A percentile compares a stretch with the other conserved stretches of the same genome.
phyloP scores from a whole-genome alignment of 2,113 vertebrate species.

The Gopherus flavomarginatus region DNA sequence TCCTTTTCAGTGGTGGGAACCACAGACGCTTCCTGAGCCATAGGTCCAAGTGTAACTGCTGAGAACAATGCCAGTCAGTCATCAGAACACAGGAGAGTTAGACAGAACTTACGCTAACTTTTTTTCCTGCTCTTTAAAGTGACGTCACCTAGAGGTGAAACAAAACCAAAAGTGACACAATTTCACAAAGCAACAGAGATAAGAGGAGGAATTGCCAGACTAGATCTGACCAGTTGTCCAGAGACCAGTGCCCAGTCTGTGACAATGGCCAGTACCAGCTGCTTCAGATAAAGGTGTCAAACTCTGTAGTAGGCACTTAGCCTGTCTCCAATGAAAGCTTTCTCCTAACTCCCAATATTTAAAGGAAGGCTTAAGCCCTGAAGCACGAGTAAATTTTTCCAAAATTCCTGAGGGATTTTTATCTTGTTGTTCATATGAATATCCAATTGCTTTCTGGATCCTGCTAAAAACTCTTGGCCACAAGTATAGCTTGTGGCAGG shows the following conservation, averaged over 20 bases:
- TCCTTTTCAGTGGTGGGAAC: conserved; percentile 62
- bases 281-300: not conserved
- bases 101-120: not conserved
- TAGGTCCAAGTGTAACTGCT: conserved; percentile 68
- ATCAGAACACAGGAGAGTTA: conserved; percentile 20
- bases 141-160: not conserved
- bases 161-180: not conserved
- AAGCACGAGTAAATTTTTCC: not conserved
- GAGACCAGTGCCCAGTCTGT: not conserved
- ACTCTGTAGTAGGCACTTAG: not conserved
- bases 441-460: not conserved
- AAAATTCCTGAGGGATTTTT: not conserved
- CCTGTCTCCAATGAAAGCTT: not conserved
- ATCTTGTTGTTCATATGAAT: not conserved
- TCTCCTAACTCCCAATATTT: not conserved
- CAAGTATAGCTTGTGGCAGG: not conserved
- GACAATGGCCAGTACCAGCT: not conserved
- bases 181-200: not conserved
- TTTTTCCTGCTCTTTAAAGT: not conserved
- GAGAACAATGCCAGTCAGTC: conserved; percentile 53
- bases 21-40: conserved; percentile 71
- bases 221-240: not conserved
- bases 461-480: conserved; percentile 8
- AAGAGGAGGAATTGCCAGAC: not conserved
- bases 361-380: not conserved